A percentile compares a stretch with the other conserved stretches of the same genome.
Evolutionary conservation across 2,113 vertebrate species (phyloP).

Genomic region (Chionomys nivalis): DNA sequence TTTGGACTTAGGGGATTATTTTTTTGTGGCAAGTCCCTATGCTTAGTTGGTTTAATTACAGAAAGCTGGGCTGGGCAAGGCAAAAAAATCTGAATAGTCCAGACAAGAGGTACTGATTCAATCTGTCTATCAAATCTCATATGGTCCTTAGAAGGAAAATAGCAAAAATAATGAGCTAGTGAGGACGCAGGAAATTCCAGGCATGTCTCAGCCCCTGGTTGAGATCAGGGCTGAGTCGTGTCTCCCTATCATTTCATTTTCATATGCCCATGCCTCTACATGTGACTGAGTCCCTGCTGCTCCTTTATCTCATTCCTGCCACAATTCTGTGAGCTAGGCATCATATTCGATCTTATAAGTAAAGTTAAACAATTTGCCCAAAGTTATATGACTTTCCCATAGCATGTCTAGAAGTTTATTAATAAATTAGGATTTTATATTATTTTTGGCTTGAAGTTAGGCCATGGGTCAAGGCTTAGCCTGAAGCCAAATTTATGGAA

Average conservation of each 20-base stretch:
- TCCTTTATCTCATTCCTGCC: not conserved
- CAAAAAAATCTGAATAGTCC: not conserved
- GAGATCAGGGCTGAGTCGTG: not conserved
- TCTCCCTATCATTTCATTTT: not conserved
- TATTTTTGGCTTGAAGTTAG: not conserved
- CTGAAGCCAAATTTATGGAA: not conserved
- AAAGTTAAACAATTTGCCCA: conserved; percentile 15
- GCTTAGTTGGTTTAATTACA: conserved; percentile 2
- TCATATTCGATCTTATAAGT: not conserved
- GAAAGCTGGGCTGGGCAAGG: not conserved
- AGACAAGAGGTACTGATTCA: not conserved
- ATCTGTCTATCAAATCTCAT: not conserved
- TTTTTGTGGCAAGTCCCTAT: not conserved
- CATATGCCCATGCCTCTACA: not conserved
- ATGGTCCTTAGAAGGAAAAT: not conserved
- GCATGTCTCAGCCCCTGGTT: not conserved
- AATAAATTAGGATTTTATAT: not conserved
- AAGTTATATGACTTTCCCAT: not conserved
- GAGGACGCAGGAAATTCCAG: not conserved
- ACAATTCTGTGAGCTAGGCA: not conserved
- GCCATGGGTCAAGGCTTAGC: not conserved
- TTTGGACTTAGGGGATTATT: not conserved
- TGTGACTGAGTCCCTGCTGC: not conserved
- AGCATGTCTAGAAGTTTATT: conserved; percentile 3
- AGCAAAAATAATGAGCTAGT: not conserved